Base-by-base conservation (phyloP, 2,797 vertebrate genomes). In the Anabacerthia variegaticeps region DNA sequence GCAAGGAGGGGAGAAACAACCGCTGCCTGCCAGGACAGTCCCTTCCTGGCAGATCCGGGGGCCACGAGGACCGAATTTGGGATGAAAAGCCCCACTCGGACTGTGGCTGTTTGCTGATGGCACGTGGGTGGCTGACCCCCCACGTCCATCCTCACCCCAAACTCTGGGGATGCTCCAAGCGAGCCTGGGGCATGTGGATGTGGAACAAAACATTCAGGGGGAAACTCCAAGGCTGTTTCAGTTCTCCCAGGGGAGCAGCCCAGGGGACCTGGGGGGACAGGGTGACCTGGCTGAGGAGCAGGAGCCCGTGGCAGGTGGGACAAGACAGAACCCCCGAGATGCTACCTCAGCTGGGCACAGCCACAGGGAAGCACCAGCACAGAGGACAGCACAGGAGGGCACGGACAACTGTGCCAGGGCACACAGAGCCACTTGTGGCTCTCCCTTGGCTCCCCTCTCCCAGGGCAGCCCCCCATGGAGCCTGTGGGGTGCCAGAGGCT, bases 151-250 rank as follows among this genome's bases (percentile, higher is more conserved):
- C 52, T 74, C 69, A 54, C 37, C 39, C 59, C 51, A n/a, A 12
- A 20, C 15, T 19, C 19, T 28, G 37, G 0, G 0, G 52, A 4
- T 16, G 82, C 55, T 72, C 3, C 0, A 7, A 26, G 43, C 1
- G 11, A 72, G 24, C 59, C 66, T 1, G 0, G 26, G 19, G 14
- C 8, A 14, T 9, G 19, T 1, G 3, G 32, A 27, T 0, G 6
- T 14, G 37, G 26, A 69, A 68, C 3, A 2, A 68, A 72, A 67
- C 27, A 5, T 52, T 6, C 0, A 3, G 1, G 23, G 4, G 30
- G 9, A 10, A 24, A 17, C 15, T 20, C 26, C 0, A 1, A 52
- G 36, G 65, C 10, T 41, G 0, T 14, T 34, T 13, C 55, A 18
- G 28, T 15, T 37, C 65, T 14, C 34, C 14, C 20, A 0, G 24